Evolutionary conservation across 2,888 invertebrate species (phyloP), one percentile per base, ranked within the genome.

Genomic region (Hypselothyrea guttata): DNA sequence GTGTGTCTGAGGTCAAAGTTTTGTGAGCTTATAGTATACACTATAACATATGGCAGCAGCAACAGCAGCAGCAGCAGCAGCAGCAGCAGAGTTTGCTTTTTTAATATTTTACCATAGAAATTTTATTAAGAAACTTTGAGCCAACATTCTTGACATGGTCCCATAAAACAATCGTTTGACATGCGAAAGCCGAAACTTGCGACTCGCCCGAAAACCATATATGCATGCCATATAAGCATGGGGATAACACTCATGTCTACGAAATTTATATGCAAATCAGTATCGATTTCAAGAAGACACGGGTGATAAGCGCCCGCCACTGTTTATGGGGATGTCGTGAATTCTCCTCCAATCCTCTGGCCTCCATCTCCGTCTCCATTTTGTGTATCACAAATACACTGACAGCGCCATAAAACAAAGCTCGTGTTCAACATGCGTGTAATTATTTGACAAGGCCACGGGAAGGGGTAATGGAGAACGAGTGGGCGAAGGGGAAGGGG

Each of bases 261-360:
- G 71, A 69, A 60, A 83, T 83, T 79, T 76, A 76, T 83, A 83
- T 78, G 78, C 83, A 83, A 78, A 78, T 64, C 71, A 78, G 66
- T 83, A 78, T 78, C 71, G 78, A 78, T 78, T 79, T 59, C 66
- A 48, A 51, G 22, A 22, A 46, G 63, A 79, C 78, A 83, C 63
- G 79, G 69, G 79, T 69, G 79, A 78, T 79, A 78, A 83, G 83
- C 79, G 76, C 62, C 63, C 59, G 75, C 59, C 64, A 71, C 71
- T 62, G 67, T 77, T 77, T 82, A 72, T 77, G 75, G 56, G 41
- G 55, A 49, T 48, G 16, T 38, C 58, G 34, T 15, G 34, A 22
- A 35, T 45, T 38, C 57, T 44, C 48, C 22, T 18, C 37, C n/a
- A n/a, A 7, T 22, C 11, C 38, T 2, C 11, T 7, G 2, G 2